Evolutionary conservation across 2,113 vertebrate genomes (phyloP).

Genomic region (Crotalus tigris): DNA sequence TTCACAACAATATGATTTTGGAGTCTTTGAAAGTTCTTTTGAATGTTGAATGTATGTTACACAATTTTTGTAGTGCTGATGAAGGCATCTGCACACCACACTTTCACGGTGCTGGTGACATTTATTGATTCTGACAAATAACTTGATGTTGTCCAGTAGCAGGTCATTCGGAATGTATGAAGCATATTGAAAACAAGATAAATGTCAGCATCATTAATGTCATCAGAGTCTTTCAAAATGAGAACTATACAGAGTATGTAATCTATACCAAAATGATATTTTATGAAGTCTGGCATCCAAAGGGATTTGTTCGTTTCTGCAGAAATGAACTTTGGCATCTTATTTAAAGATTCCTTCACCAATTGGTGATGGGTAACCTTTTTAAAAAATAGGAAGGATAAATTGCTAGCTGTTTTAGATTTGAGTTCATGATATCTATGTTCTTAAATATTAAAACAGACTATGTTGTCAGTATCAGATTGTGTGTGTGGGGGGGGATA

Average conservation of each 20-base stretch:
- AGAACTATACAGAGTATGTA: neutral
- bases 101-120: neutral
- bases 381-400: neutral
- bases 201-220: conserved; percentile 27
- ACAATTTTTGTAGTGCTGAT: neutral
- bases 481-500: neutral
- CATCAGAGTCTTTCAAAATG: conserved; percentile 2
- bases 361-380: neutral
- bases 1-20: neutral
- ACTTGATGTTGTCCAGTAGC: conserved; percentile 9
- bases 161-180: neutral
- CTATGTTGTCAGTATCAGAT: rapidly evolving
- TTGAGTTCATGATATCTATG: neutral
- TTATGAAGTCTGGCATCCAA: neutral
- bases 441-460: neutral
- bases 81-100: neutral
- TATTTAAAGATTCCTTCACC: neutral
- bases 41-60: neutral
- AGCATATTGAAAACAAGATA: conserved; percentile 12
- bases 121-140: conserved; percentile 16
- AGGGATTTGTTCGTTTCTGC: neutral
- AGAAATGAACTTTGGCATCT: neutral
- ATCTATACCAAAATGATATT: neutral
- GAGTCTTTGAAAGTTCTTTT: neutral
- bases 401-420: neutral